These are phyloP conservation scores for Anarsia innoxiella DNA, from an alignment of 2,888 invertebrate species.

Conservation along the genomic window DNA sequence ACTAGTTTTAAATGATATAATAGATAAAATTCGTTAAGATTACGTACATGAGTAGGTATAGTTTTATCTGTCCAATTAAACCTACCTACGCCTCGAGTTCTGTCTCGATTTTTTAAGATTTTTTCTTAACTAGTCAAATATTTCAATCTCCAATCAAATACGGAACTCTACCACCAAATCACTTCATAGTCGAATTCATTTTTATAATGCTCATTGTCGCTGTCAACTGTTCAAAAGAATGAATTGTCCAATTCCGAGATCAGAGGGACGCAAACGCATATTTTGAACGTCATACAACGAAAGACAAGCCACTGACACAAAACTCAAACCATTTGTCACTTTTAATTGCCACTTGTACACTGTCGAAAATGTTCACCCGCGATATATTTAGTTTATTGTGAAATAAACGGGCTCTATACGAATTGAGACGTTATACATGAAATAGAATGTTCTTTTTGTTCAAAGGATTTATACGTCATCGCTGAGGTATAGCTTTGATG, in stretches of 20 bases:
- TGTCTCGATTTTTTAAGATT: too few relatives aligned
- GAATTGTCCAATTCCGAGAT: constrained; percentile 48
- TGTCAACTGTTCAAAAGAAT: constrained; percentile 26
- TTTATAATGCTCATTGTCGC: constrained; percentile 24
- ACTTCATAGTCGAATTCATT: too few relatives aligned
- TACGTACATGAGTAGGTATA: too few relatives aligned
- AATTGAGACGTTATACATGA: constrained; percentile 58
- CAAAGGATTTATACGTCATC: constrained; percentile 47
- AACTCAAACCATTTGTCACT: constrained; percentile 71
- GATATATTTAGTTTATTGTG: constrained; percentile 69
- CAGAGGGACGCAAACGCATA: constrained; percentile 31
- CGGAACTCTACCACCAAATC: too few relatives aligned
- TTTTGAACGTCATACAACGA: constrained; percentile 40
- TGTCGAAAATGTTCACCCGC: constrained; percentile 58
- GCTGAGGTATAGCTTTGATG: constrained; percentile 35
- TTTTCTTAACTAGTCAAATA: too few relatives aligned
- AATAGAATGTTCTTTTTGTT: constrained; percentile 35
- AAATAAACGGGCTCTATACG: constrained; percentile 42
- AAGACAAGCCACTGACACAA: constrained; percentile 33
- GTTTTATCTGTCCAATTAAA: too few relatives aligned
- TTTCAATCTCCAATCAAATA: too few relatives aligned
- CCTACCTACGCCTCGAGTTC: too few relatives aligned
- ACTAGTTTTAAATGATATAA: too few relatives aligned
- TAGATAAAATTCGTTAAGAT: too few relatives aligned
- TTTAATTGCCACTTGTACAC: constrained; percentile 70